Base-by-base conservation (phyloP, 2,888 invertebrate genomes). In the Zeuzera pyrina region DNA sequence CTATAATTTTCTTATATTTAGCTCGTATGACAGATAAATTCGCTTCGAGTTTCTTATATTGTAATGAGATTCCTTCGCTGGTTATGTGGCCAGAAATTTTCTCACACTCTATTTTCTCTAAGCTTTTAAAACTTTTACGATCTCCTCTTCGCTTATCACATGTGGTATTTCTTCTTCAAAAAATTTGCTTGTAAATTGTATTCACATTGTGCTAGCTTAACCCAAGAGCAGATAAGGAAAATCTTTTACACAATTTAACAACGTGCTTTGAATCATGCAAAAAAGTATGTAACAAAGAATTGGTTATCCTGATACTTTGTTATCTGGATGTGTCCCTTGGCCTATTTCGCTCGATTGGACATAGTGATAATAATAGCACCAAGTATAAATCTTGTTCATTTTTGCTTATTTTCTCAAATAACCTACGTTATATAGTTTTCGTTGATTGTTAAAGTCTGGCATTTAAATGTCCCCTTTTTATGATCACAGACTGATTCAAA, bases 301-400 rank as follows among this genome's bases (percentile, higher is more conserved):
- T 21, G 29, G 15, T 28, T 16, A 26, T 12, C 25, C 19, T 30
- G 19, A 14, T 22, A 29, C 24, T 30, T 33, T n/a, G n/a, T n/a
- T n/a, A n/a, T 23, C 10, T 15, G n/a, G 15, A 11, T 7, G n/a
- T 8, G n/a, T 29, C 10, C 5, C 15, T 5, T 14, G 7, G 7
- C 12, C 16, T 25, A 21, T 33, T 30, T 29, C 33, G 16, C 35
- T 36, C 25, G 31, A 34, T 32, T 31, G 33, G 36, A 14, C 25
- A 30, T 34, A 35, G 38, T 41, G 38, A 32, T 14, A 38, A 31
- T 26, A 38, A 31, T 30, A 38, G 27, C 25, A 34, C 29, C 25
- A 42, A 33, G 34, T 34, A 39, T 15, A 36, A 30, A 33, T 39
- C 38, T 34, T 39, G 41, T 31, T 34, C 33, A 23, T 33, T 33